Conservation (phyloP, 2,113 vertebrate genomes). For the Edolisoma coerulescens region DNA sequence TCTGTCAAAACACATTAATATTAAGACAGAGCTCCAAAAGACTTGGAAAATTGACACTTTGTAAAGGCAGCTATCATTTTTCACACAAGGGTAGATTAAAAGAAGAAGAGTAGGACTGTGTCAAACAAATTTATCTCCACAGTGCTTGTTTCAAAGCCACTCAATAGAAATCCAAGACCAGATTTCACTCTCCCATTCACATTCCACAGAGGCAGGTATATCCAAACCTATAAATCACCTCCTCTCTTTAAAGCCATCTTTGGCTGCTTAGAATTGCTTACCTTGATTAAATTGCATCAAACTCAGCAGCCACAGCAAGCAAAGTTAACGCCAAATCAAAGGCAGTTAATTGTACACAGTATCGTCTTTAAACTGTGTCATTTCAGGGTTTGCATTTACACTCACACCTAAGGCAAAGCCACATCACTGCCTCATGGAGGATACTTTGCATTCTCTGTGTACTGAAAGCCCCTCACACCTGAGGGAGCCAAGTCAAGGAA, state of each 20-base stretch:
- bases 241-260: background rate
- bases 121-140: background rate
- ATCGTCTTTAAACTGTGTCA: background rate
- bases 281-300: background rate
- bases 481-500: background rate
- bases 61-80: background rate
- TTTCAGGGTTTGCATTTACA: background rate
- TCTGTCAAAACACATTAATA: constrained; percentile 8
- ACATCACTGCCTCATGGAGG: accelerated
- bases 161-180: background rate
- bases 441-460: accelerated
- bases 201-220: background rate
- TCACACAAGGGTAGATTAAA: background rate
- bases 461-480: background rate
- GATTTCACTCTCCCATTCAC: background rate
- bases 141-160: background rate
- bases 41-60: background rate
- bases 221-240: background rate
- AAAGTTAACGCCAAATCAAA: background rate
- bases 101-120: background rate
- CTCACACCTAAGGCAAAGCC: background rate
- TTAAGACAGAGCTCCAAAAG: background rate
- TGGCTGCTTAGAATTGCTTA: background rate
- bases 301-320: background rate
- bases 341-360: background rate